phyloP scores from a whole-genome alignment of 2,113 vertebrate species.

The Misgurnus anguillicaudatus region DNA sequence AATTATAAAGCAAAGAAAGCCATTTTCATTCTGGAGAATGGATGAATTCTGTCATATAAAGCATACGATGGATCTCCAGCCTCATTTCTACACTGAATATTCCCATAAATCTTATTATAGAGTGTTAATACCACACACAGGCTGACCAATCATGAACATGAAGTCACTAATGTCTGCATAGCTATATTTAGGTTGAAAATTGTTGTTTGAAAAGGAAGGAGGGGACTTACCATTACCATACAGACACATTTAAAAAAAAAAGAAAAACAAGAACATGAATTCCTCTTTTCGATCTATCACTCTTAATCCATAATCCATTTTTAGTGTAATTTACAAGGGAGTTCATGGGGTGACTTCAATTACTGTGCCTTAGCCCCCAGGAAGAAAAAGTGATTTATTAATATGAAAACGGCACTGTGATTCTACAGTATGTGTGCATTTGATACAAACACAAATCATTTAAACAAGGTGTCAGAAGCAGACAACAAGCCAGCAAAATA shows the following conservation, averaged over 20 bases:
- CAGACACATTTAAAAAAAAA: constrained; percentile 11
- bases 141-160: constrained; percentile 35
- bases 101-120: constrained; percentile 43
- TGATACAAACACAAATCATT: constrained; percentile 33
- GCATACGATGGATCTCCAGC: constrained; percentile 30
- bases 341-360: constrained; percentile 33
- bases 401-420: constrained; percentile 39
- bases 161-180: constrained; percentile 33
- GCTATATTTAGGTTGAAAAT: constrained; percentile 42
- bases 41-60: constrained; percentile 24
- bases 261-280: neutral
- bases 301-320: constrained; percentile 9
- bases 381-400: constrained; percentile 28
- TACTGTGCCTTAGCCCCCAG: constrained; percentile 16
- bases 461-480: constrained; percentile 4
- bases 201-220: constrained; percentile 7
- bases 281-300: neutral
- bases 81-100: constrained; percentile 40
- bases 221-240: constrained; percentile 32
- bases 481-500: constrained; percentile 1
- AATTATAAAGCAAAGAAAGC: no score
- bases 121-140: constrained; percentile 34
- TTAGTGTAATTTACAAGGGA: constrained; percentile 27
- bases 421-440: constrained; percentile 19
- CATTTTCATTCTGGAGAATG: constrained; percentile 31